These are phyloP conservation scores for Dynastes hyllus DNA, from an alignment of 2,888 invertebrate genomes.

Conservation along the genomic window DNA sequence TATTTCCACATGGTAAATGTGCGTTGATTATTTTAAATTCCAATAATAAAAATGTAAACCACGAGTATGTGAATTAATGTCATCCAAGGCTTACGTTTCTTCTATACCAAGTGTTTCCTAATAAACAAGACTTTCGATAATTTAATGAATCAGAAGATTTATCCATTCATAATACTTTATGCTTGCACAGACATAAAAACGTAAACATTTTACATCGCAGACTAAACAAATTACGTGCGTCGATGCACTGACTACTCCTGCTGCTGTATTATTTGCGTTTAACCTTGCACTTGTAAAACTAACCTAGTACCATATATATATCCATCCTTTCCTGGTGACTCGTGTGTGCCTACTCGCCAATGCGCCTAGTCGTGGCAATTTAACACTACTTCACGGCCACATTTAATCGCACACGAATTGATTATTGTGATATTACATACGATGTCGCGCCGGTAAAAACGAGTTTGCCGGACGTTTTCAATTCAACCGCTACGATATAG, in stretches of 20 bases:
- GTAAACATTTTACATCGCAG: slow-evolving; percentile 8
- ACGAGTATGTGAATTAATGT: too few species aligned
- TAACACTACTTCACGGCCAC: neutral
- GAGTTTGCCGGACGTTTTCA: slow-evolving; percentile 4
- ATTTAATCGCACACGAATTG: slow-evolving; percentile 9
- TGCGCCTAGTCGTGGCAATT: neutral
- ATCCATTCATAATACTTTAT: slow-evolving; percentile 11
- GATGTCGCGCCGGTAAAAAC: slow-evolving; percentile 7
- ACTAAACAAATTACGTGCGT: slow-evolving; percentile 33
- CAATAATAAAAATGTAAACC: too few species aligned
- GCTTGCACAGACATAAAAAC: slow-evolving; percentile 14
- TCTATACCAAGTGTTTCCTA: too few species aligned
- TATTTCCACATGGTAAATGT: too few species aligned
- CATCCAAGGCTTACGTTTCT: too few species aligned
- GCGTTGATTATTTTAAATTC: too few species aligned
- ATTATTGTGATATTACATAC: slow-evolving; percentile 19
- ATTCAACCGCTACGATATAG: neutral
- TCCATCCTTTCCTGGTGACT: slow-evolving; percentile 1
- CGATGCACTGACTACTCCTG: slow-evolving; percentile 1
- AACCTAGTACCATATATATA: slow-evolving; percentile 33
- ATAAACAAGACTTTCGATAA: too few species aligned
- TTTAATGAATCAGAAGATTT: neutral
- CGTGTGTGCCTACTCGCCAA: slow-evolving; percentile 2
- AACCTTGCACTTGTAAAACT: slow-evolving; percentile 34
- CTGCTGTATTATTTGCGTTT: slow-evolving; percentile 11